phyloP scores from a whole-genome alignment of 2,888 invertebrate genomes.

The Morpho achilles region DNA sequence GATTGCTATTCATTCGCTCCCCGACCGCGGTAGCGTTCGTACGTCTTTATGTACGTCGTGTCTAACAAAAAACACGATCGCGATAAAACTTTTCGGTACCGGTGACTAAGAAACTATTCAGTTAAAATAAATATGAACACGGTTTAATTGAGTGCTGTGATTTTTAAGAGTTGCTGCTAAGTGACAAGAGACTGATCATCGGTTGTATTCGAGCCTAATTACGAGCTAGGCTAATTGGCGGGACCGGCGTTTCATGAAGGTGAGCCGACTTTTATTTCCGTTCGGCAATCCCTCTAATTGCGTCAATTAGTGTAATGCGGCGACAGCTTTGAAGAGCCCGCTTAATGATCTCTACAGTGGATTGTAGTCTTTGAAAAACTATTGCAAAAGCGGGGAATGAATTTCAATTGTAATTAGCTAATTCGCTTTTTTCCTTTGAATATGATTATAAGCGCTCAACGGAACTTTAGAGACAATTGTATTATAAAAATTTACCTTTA shows the following conservation, averaged over 20 bases:
- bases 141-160: slow-evolving; percentile 54
- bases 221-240: slow-evolving; percentile 74
- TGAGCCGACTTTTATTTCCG: slow-evolving; percentile 78
- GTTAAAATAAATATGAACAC: slow-evolving; percentile 51
- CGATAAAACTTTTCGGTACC: slow-evolving; percentile 72
- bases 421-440: slow-evolving; percentile 6
- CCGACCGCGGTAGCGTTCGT: slow-evolving; percentile 46
- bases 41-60: slow-evolving; percentile 41
- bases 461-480: neutral
- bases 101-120: slow-evolving; percentile 46
- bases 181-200: slow-evolving; percentile 57
- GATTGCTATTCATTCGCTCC: slow-evolving; percentile 60
- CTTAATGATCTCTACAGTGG: slow-evolving; percentile 65
- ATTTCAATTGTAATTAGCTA: slow-evolving; percentile 20
- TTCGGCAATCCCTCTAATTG: slow-evolving; percentile 79
- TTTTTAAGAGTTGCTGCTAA: slow-evolving; percentile 34
- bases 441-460: neutral
- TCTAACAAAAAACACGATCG: slow-evolving; percentile 47
- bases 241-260: slow-evolving; percentile 77
- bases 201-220: slow-evolving; percentile 65
- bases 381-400: slow-evolving; percentile 36
- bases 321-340: slow-evolving; percentile 73
- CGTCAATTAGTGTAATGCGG: slow-evolving; percentile 78
- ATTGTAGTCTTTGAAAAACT: slow-evolving; percentile 53
- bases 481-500: too few species aligned